Percentiles rank a stretch among this genome's conserved stretches.
These are phyloP conservation scores for Heliconius melpomene DNA, from an alignment of 1,140 invertebrate genomes.

Conservation along the genomic window DNA sequence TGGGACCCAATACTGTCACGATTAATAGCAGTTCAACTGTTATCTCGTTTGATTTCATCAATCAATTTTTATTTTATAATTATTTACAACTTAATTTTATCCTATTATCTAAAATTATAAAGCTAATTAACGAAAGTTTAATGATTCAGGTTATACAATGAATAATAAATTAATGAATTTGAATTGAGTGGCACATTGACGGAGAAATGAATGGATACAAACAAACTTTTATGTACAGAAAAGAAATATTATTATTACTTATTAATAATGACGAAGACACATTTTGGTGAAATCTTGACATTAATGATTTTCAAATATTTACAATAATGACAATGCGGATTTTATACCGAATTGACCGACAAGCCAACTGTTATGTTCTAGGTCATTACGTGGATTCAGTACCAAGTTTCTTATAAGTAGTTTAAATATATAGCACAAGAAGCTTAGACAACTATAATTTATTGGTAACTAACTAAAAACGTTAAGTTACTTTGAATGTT, in stretches of 20 bases:
- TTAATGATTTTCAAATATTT: conserved; percentile 58
- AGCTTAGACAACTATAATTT: neutral
- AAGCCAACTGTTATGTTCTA: conserved; percentile 60
- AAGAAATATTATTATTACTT: conserved; percentile 30
- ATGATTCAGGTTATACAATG: conserved; percentile 62
- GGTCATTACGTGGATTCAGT: conserved; percentile 63
- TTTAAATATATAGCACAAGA: conserved; percentile 3
- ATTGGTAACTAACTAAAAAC: neutral
- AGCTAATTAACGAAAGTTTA: conserved; percentile 71
- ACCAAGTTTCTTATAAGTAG: neutral
- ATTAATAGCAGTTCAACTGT: conserved; percentile 20
- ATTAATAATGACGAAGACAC: conserved; percentile 43
- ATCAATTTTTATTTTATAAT: conserved; percentile 52
- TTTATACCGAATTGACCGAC: conserved; percentile 61
- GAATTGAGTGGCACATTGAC: conserved; percentile 60
- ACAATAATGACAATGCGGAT: conserved; percentile 50
- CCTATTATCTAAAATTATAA: conserved; percentile 68
- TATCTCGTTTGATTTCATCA: conserved; percentile 28
- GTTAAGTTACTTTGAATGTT: neutral
- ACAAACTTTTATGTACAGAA: conserved; percentile 37
- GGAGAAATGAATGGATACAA: conserved; percentile 39
- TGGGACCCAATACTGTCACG: conserved; percentile 2
- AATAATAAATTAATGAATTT: conserved; percentile 80
- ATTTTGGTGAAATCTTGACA: conserved; percentile 46
- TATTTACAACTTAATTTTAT: conserved; percentile 75